Evolutionary conservation across 2,113 vertebrate genomes (phyloP).

Genomic region (Burhinus bistriatus): DNA sequence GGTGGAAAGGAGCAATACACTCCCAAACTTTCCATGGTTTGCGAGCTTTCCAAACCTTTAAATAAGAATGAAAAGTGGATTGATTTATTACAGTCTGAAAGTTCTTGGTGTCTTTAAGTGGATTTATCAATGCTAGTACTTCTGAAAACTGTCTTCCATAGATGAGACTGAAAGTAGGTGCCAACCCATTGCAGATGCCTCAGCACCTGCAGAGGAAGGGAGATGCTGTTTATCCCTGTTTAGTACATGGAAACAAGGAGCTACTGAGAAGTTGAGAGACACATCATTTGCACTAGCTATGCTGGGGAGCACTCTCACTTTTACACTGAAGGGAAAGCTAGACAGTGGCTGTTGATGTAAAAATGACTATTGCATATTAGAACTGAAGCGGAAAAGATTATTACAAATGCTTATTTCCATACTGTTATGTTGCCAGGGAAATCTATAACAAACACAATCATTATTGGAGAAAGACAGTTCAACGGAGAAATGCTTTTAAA

Average conservation of each 20-base stretch:
- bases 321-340: background rate
- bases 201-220: background rate
- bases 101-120: background rate
- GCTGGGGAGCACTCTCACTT: background rate
- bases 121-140: background rate
- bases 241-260: background rate
- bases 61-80: background rate
- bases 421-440: background rate
- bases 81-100: background rate
- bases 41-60: background rate
- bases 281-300: background rate
- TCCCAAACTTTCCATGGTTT: background rate
- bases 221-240: background rate
- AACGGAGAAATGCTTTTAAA: background rate
- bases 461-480: background rate
- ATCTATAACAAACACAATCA: background rate
- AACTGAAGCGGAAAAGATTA: conserved; percentile 5
- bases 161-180: background rate
- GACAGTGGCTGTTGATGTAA: background rate
- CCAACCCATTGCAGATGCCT: background rate
- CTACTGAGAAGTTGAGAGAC: background rate
- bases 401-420: conserved; percentile 11
- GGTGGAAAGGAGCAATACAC: background rate
- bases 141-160: background rate
- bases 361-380: background rate